Evolutionary conservation across 2,113 vertebrate species (phyloP), one percentile per base, ranked within the genome.

Genomic region (Excalfactoria chinensis): DNA sequence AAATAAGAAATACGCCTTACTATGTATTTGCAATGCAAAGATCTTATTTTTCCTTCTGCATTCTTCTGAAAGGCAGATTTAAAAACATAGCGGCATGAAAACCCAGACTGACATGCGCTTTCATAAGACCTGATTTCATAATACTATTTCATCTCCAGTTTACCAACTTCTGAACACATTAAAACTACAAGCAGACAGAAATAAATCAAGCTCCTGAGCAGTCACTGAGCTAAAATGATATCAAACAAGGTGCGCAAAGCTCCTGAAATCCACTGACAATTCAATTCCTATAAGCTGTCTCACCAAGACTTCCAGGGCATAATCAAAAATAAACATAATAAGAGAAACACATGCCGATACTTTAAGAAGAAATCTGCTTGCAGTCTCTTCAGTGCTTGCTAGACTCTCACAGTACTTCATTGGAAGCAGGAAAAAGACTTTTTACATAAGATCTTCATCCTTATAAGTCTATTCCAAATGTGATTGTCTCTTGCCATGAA

Each of bases 301-400:
- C 37, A 70, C 14, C 60, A 43, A 73, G 95, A 85, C 55, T 85
- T 75, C 63, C 71, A 89, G 64, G 59, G 73, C 10, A 11, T 32
- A 90, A 93, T 28, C 26, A 87, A 93, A 96, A 94, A 75, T 32
- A 90, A 86, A 89, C 44, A 84, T 43, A 44, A 70, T 88, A 89
- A 55, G 6, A 92, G 6, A 90, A 90, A 63, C 8, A 25, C 32
- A 67, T 23, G 20, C 20, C 76, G 41, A 3, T 67, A 85, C 78
- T 88, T 92, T 56, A 55, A 48, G 34, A 41, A 66, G 69, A 86
- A 89, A 25, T 26, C 34, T 55, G 25, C 58, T 55, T 73, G 62
- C 77, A 73, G 44, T 43, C 16, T 71, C 87, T 63, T 70, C 59
- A 87, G 34, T 72, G 48, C 43, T 85, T 86, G 59, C 41, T 43